A percentile compares a stretch with the other conserved stretches of the same genome.
Evolutionary conservation across 2,113 vertebrate species (phyloP).

Genomic region (Thalassoma bifasciatum): DNA sequence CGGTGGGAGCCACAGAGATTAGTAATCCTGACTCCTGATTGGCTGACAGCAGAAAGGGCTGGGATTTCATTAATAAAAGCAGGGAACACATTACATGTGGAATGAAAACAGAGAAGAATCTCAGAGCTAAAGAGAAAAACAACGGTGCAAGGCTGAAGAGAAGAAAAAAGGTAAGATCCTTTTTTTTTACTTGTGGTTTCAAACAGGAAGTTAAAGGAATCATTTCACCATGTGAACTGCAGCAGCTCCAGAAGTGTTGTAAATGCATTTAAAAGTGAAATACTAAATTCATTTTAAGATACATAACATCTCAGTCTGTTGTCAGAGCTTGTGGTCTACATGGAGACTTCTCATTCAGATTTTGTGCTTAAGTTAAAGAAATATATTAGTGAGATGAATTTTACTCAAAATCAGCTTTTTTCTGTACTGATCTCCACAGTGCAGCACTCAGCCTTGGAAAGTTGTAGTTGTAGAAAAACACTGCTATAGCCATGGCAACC

Average conservation of each 20-base stretch:
- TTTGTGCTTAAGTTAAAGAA: neutral
- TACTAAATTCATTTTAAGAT: neutral
- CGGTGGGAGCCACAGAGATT: constrained; percentile 4
- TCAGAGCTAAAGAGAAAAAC: constrained; percentile 6
- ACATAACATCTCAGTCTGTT: neutral
- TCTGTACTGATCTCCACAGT: neutral
- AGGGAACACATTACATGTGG: constrained; percentile 14
- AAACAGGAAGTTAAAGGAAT: no score
- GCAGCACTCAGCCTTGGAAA: neutral
- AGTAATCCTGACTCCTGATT: constrained; percentile 49
- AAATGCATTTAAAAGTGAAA: neutral
- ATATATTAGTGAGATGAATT: neutral
- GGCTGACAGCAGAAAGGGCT: constrained; percentile 64
- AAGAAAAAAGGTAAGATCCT: constrained; percentile 54
- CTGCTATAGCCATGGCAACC: constrained; percentile 55
- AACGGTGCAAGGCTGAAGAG: constrained; percentile 2
- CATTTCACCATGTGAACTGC: no score
- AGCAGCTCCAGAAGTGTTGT: neutral
- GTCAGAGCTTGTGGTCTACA: neutral
- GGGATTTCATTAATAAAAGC: constrained; percentile 72
- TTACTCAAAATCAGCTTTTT: neutral
- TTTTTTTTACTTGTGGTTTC: neutral
- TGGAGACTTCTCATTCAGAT: neutral
- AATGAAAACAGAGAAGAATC: constrained; percentile 12
- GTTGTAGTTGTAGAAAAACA: constrained; percentile 49